Conservation (phyloP, 92 coral and sea anemone species). For the Porites evermanni region DNA sequence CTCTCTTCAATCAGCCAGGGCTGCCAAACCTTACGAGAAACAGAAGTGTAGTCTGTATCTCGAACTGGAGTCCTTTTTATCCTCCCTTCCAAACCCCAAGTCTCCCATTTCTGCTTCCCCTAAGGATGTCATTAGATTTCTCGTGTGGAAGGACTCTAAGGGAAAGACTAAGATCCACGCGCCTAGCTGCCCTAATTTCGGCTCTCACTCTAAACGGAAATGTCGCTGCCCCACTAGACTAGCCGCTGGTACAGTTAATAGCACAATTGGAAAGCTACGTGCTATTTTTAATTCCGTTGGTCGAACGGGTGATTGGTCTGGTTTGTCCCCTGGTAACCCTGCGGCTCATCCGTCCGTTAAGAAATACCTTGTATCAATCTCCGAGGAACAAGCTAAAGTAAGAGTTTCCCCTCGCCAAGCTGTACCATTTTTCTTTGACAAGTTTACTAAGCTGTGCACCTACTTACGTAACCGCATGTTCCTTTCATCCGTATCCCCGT, state of each 20-base stretch:
- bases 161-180: conserved; percentile 19
- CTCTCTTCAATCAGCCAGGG: conserved; percentile 13
- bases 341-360: conserved; percentile 11
- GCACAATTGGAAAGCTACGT: conserved; percentile 23
- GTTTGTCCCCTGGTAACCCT: conserved; percentile 33
- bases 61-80: conserved; percentile 1
- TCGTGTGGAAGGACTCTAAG: conserved; percentile 46
- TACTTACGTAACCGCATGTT: background rate
- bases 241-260: conserved; percentile 23
- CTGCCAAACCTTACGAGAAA: conserved; percentile 13
- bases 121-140: conserved; percentile 19
- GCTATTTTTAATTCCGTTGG: background rate
- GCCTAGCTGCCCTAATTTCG: conserved; percentile 10
- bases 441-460: conserved; percentile 19
- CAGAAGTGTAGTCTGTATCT: background rate
- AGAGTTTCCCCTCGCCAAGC: conserved; percentile 44
- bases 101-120: conserved; percentile 8
- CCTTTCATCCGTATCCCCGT: background rate
- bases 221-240: conserved; percentile 13
- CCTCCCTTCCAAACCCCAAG: conserved; percentile 46
- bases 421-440: conserved; percentile 38
- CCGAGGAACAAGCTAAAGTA: conserved; percentile 52
- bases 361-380: conserved; percentile 31
- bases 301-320: background rate
- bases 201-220: conserved; percentile 20